Conservation (phyloP, 2,113 vertebrate genomes). For the Puntigrus tetrazona region DNA sequence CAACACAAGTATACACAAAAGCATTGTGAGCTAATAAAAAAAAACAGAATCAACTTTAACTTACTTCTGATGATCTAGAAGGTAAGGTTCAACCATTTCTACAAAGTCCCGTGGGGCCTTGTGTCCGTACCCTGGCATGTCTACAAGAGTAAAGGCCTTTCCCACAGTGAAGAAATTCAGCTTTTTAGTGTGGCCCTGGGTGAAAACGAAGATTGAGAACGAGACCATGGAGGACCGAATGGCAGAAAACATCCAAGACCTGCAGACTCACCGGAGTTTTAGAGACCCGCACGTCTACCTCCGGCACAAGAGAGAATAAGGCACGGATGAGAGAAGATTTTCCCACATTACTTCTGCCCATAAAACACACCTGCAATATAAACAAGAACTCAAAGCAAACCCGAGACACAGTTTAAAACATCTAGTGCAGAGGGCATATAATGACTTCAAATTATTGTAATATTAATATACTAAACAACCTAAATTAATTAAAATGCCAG, state of each 20-base stretch:
- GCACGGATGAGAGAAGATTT: slow-evolving; percentile 92
- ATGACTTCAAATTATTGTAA: not conserved
- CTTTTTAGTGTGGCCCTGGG: slow-evolving; percentile 94
- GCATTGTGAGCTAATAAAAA: not conserved
- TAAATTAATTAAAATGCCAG: not conserved
- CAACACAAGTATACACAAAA: not conserved
- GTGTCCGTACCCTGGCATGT: slow-evolving; percentile 96
- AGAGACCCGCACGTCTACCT: slow-evolving; percentile 89
- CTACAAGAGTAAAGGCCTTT: slow-evolving; percentile 86
- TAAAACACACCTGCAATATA: slow-evolving; percentile 87
- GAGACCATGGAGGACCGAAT: not conserved
- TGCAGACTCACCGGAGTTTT: slow-evolving; percentile 85
- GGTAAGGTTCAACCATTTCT: slow-evolving; percentile 93
- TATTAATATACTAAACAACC: not conserved
- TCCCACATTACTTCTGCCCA: slow-evolving; percentile 95
- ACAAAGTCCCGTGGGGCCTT: slow-evolving; percentile 86
- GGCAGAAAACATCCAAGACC: not conserved
- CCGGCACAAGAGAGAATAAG: slow-evolving; percentile 87
- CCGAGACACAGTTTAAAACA: not conserved
- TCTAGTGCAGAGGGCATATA: not conserved
- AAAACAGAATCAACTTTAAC: slow-evolving; percentile 13
- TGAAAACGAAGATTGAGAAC: not conserved
- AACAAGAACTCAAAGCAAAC: slow-evolving; percentile 1
- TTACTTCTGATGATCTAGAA: slow-evolving; percentile 85
- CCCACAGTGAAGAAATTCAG: slow-evolving; percentile 96